These are phyloP conservation scores for Nothocercus julius DNA, from an alignment of 2,113 vertebrate genomes.

Conservation along the genomic window DNA sequence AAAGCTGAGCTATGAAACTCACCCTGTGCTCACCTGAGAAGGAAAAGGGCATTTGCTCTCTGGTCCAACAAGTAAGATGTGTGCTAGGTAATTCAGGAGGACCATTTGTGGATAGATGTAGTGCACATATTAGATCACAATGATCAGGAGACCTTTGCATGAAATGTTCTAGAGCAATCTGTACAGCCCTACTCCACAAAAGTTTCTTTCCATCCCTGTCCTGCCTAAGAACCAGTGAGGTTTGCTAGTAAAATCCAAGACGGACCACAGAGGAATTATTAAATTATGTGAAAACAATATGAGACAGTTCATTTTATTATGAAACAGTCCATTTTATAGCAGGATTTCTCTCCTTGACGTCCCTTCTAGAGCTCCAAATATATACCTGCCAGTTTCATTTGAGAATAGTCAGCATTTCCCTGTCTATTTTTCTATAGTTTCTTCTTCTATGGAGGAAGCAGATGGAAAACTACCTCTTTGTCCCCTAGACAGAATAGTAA, in stretches of 20 bases:
- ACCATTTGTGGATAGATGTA: background rate
- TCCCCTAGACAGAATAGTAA: background rate
- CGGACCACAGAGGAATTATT: background rate
- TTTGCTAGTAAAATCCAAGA: background rate
- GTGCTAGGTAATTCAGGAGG: background rate
- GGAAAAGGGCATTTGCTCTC: background rate
- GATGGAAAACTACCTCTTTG: background rate
- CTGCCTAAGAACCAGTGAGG: background rate
- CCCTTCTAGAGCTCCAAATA: background rate
- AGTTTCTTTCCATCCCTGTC: background rate
- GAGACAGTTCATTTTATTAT: background rate
- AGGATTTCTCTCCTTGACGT: background rate
- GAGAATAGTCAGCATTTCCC: background rate
- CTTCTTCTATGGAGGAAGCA: background rate
- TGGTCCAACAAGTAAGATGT: background rate
- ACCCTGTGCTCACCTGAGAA: background rate
- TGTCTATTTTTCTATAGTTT: background rate
- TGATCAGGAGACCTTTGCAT: background rate
- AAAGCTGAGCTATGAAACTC: background rate
- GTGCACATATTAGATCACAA: background rate
- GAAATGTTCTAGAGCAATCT: background rate
- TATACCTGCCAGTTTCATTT: background rate
- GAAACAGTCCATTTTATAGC: background rate
- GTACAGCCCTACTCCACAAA: background rate
- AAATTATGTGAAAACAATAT: background rate